Evolutionary conservation across 2,888 invertebrate genomes (phyloP).

Genomic region (Drosophila anceps): DNA sequence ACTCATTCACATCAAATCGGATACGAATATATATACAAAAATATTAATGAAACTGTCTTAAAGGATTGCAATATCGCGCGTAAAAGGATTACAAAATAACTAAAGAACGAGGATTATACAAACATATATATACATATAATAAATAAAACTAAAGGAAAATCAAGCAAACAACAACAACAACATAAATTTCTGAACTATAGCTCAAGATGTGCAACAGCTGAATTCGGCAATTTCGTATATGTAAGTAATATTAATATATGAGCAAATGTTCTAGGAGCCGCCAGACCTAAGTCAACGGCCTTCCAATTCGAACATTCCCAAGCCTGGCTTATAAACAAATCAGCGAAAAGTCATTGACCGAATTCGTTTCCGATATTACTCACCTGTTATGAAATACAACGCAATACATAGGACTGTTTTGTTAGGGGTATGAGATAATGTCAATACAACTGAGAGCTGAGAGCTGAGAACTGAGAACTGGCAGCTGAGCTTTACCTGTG

Average conservation of each 20-base stretch:
- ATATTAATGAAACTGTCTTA: slow-evolving; percentile 57
- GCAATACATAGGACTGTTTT: slow-evolving; percentile 26
- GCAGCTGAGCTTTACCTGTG: slow-evolving; percentile 31
- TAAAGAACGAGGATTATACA: slow-evolving; percentile 50
- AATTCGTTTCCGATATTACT: slow-evolving; percentile 80
- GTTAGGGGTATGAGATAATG: slow-evolving; percentile 1
- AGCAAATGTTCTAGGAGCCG: slow-evolving; percentile 50
- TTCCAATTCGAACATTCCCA: slow-evolving; percentile 71
- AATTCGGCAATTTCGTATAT: slow-evolving; percentile 62
- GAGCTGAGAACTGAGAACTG: slow-evolving; percentile 4
- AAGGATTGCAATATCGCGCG: slow-evolving; percentile 46
- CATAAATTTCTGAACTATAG: slow-evolving; percentile 23
- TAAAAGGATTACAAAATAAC: slow-evolving; percentile 43
- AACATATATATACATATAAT: not conserved
- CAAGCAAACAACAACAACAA: slow-evolving; percentile 17
- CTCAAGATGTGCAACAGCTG: slow-evolving; percentile 60
- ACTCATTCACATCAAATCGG: slow-evolving; percentile 11
- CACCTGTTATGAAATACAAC: slow-evolving; percentile 78
- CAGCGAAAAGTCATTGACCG: slow-evolving; percentile 77
- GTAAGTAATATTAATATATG: slow-evolving; percentile 68
- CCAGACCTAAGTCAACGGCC: slow-evolving; percentile 68
- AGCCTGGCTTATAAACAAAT: slow-evolving; percentile 76
- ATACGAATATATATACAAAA: slow-evolving; percentile 24
- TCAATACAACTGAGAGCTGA: slow-evolving; percentile 17
- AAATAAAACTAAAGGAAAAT: not conserved